Evolutionary conservation across 2,888 invertebrate genomes (phyloP).

Genomic region (Campoplex nolae): DNA sequence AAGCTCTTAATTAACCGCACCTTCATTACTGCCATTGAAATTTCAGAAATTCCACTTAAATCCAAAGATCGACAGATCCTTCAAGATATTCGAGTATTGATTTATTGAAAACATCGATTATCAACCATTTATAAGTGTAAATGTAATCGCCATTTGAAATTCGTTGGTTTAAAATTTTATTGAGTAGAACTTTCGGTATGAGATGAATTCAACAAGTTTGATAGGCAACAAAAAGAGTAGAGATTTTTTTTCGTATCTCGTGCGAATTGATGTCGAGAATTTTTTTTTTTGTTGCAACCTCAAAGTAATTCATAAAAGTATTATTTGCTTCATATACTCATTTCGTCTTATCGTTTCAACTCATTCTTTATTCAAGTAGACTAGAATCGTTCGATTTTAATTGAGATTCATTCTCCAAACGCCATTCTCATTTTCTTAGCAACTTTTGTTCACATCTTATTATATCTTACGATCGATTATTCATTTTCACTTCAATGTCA

Average conservation of each 20-base stretch:
- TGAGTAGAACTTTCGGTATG: background rate
- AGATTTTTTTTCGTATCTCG: background rate
- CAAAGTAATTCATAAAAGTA: background rate
- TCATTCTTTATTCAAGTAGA: background rate
- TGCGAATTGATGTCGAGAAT: background rate
- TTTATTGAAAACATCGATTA: constrained; percentile 4
- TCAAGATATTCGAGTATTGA: background rate
- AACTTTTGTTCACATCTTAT: background rate
- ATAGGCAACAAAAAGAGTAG: background rate
- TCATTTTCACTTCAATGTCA: background rate
- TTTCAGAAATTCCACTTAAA: background rate
- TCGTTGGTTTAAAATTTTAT: background rate
- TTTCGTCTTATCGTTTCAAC: background rate
- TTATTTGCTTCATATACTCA: background rate
- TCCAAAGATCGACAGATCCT: background rate
- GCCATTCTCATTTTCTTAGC: background rate
- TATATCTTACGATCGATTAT: background rate
- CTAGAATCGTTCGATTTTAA: background rate
- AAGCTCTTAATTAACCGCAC: background rate
- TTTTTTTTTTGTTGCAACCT: background rate
- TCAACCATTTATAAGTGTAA: background rate
- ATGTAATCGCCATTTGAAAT: background rate
- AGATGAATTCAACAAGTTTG: background rate
- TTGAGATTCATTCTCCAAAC: background rate
- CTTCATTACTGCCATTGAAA: constrained; percentile 20